phyloP scores from a whole-genome alignment of 2,888 invertebrate genomes.

The Phania funesta region DNA sequence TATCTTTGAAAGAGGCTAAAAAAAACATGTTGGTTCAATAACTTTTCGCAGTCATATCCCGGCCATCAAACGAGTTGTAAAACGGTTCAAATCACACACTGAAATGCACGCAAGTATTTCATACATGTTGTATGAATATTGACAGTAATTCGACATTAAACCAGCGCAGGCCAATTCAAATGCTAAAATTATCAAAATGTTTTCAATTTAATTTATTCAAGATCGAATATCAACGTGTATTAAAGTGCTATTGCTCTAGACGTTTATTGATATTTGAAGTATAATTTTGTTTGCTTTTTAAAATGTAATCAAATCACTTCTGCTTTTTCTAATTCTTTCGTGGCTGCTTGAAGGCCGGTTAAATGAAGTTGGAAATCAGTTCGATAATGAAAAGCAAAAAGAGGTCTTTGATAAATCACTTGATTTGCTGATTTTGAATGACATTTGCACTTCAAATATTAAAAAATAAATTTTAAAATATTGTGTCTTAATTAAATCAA shows the following conservation, averaged over 20 bases:
- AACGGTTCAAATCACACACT: slow-evolving; percentile 31
- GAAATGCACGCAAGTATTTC: background rate
- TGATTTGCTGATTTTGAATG: too few species aligned
- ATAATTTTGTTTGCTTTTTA: slow-evolving; percentile 7
- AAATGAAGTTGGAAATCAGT: slow-evolving; percentile 21
- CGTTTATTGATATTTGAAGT: slow-evolving; percentile 45
- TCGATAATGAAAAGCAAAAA: background rate
- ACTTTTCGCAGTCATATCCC: slow-evolving; percentile 31
- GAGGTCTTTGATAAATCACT: background rate
- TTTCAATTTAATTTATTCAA: slow-evolving; percentile 55
- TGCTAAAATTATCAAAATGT: slow-evolving; percentile 29
- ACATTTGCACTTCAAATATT: too few species aligned
- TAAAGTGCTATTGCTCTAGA: slow-evolving; percentile 51
- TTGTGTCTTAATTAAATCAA: too few species aligned
- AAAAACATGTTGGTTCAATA: slow-evolving; percentile 41
- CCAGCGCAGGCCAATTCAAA: slow-evolving; percentile 46
- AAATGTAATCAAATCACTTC: background rate
- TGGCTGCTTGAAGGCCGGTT: background rate
- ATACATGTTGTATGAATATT: slow-evolving; percentile 28
- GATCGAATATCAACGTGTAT: slow-evolving; percentile 44
- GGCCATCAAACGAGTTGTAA: slow-evolving; percentile 30
- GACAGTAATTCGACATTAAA: slow-evolving; percentile 65
- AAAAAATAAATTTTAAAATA: too few species aligned
- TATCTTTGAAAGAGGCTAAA: background rate
- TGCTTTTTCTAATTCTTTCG: background rate